phyloP scores from a whole-genome alignment of 2,113 vertebrate genomes.

The Perca schrenkii region DNA sequence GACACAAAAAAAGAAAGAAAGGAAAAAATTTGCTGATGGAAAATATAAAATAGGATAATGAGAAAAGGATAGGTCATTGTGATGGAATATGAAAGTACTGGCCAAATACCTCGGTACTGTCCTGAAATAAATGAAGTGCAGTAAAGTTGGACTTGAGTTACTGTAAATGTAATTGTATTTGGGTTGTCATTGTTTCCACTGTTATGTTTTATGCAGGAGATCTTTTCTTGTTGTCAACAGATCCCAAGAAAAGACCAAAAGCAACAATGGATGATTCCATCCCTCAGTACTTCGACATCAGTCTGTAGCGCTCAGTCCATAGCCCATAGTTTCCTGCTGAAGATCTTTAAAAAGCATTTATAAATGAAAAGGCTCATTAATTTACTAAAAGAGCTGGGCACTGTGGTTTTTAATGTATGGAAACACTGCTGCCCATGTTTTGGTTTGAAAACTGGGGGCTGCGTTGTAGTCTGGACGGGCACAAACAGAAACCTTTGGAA shows the following conservation, averaged over 20 bases:
- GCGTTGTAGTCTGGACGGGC: too few relatives aligned
- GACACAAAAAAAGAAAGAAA: background rate
- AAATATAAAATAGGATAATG: slow-evolving; percentile 6
- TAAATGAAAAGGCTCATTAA: too few relatives aligned
- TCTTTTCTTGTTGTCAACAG: too few relatives aligned
- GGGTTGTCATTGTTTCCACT: background rate
- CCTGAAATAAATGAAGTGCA: background rate
- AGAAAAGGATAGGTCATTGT: background rate
- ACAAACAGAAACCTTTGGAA: too few relatives aligned
- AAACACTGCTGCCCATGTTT: too few relatives aligned
- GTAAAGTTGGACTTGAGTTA: background rate
- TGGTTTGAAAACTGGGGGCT: too few relatives aligned
- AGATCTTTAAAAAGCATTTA: too few relatives aligned
- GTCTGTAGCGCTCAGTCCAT: background rate
- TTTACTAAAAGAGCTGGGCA: too few relatives aligned
- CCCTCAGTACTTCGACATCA: background rate
- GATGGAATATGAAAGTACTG: background rate
- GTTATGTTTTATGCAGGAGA: background rate
- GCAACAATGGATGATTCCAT: too few relatives aligned
- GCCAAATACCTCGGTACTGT: background rate
- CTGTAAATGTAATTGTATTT: background rate
- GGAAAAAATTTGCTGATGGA: background rate
- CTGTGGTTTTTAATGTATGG: too few relatives aligned
- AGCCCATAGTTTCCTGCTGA: too few relatives aligned
- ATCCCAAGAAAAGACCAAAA: too few relatives aligned